Evolutionary conservation across 2,113 vertebrate species (phyloP).

Genomic region (Zeus faber): DNA sequence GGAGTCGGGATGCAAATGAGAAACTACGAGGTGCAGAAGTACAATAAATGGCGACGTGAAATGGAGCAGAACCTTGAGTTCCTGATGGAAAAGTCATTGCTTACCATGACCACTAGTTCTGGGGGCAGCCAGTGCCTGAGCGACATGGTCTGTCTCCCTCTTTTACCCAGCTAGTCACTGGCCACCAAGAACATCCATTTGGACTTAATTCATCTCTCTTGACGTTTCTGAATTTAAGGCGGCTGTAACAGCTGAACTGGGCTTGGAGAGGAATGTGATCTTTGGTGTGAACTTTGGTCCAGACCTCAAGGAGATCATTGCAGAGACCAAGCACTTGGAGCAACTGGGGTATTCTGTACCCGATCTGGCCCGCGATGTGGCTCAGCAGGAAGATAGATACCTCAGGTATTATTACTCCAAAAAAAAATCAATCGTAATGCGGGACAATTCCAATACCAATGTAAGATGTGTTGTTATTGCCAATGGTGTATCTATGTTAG

Average conservation of each 20-base stretch:
- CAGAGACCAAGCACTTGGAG: slow-evolving; percentile 82
- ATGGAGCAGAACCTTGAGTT: slow-evolving; percentile 66
- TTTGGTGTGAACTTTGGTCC: slow-evolving; percentile 84
- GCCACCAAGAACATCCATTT: not conserved
- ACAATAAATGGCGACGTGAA: slow-evolving; percentile 69
- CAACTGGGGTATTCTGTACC: slow-evolving; percentile 78
- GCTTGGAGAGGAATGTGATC: slow-evolving; percentile 6
- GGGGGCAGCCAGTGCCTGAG: not conserved
- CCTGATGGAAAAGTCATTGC: slow-evolving; percentile 79
- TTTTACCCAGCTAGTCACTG: not conserved
- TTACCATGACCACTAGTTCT: slow-evolving; percentile 48
- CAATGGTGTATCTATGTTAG: slow-evolving; percentile 53
- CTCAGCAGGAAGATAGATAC: slow-evolving; percentile 81
- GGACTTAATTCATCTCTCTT: not conserved
- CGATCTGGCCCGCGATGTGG: slow-evolving; percentile 74
- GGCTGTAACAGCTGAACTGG: slow-evolving; percentile 11
- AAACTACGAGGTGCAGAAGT: slow-evolving; percentile 79
- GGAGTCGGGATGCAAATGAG: slow-evolving; percentile 75
- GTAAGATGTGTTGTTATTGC: too few relatives aligned
- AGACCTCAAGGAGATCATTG: slow-evolving; percentile 79
- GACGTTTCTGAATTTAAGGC: slow-evolving; percentile 18
- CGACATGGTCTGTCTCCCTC: slow-evolving; percentile 47
- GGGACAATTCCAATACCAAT: not conserved
- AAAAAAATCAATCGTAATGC: not conserved
- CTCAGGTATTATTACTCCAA: slow-evolving; percentile 66